A percentile compares a stretch with the other conserved stretches of the same genome.
These are phyloP conservation scores for Delphinapterus leucas DNA, from an alignment of 2,113 vertebrate species.

Conservation along the genomic window DNA sequence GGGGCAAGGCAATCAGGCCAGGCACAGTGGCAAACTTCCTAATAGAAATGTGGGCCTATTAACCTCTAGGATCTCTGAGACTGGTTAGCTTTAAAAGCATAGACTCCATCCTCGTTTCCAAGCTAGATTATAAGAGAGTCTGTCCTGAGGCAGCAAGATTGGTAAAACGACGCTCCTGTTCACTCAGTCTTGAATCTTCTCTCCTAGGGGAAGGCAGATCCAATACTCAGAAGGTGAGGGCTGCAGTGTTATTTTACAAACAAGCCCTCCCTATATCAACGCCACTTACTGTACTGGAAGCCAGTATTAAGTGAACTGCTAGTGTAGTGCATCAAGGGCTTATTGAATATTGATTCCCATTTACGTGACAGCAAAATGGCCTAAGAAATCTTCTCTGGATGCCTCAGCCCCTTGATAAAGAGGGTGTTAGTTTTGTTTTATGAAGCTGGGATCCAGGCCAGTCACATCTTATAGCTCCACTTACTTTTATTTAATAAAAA, in stretches of 20 bases:
- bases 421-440: conserved; percentile 80
- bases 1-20: not conserved
- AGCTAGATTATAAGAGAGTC: not conserved
- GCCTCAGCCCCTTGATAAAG: conserved; percentile 77
- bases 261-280: conserved; percentile 71
- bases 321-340: conserved; percentile 78
- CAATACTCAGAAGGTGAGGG: conserved; percentile 58
- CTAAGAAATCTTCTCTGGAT: conserved; percentile 79
- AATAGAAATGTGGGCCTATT: conserved; percentile 15
- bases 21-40: conserved; percentile 8
- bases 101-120: not conserved
- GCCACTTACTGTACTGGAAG: conserved; percentile 79
- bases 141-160: not conserved
- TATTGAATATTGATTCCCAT: conserved; percentile 82
- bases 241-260: conserved; percentile 72
- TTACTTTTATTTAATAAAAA: conserved; percentile 82
- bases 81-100: conserved; percentile 36
- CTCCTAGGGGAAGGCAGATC: conserved; percentile 55
- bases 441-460: conserved; percentile 78
- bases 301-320: conserved; percentile 72
- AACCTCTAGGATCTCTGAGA: conserved; percentile 9
- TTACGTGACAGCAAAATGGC: conserved; percentile 80
- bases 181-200: conserved; percentile 54
- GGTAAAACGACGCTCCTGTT: conserved; percentile 24
- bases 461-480: conserved; percentile 80